Percentiles rank a stretch among this genome's conserved stretches.
Evolutionary conservation across 2,797 vertebrate genomes (phyloP).

Genomic region (Gobionotothen gibberifrons): DNA sequence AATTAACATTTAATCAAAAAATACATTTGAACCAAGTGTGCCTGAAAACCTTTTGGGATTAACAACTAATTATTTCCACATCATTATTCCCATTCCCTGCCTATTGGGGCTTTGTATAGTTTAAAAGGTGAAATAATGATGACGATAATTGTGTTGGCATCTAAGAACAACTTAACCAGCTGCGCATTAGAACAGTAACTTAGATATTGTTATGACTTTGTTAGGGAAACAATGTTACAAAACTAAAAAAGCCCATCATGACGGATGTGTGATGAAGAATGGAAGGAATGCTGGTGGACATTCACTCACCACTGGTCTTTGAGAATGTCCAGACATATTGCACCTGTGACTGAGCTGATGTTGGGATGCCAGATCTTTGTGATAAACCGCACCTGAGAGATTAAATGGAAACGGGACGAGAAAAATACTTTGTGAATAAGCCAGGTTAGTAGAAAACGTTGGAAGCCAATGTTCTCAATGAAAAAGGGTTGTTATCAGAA

Average conservation of each 20-base stretch:
- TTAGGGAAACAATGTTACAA: not conserved
- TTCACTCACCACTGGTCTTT: constrained; percentile 98
- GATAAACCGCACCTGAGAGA: constrained; percentile 95
- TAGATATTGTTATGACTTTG: not conserved
- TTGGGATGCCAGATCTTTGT: constrained; percentile 99
- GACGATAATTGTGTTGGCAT: not conserved
- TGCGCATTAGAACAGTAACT: not conserved
- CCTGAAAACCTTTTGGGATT: not conserved
- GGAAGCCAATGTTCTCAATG: not conserved
- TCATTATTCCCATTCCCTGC: not conserved
- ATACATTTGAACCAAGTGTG: not conserved
- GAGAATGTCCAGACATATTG: constrained; percentile 99
- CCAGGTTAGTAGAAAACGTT: not conserved
- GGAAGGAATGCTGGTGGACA: constrained; percentile 16
- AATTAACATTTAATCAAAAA: too few relatives aligned
- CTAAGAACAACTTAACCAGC: not conserved
- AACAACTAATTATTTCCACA: not conserved
- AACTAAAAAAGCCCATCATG: constrained; percentile 7
- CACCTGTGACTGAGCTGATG: constrained; percentile 99
- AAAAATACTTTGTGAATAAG: not conserved
- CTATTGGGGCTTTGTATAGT: not conserved
- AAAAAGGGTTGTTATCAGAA: not conserved
- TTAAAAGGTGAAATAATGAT: not conserved
- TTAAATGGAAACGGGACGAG: not conserved
- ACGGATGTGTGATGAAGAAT: constrained; percentile 12